Evolutionary conservation across 2,888 invertebrate genomes (phyloP).

Genomic region (Charanyca ferruginea): DNA sequence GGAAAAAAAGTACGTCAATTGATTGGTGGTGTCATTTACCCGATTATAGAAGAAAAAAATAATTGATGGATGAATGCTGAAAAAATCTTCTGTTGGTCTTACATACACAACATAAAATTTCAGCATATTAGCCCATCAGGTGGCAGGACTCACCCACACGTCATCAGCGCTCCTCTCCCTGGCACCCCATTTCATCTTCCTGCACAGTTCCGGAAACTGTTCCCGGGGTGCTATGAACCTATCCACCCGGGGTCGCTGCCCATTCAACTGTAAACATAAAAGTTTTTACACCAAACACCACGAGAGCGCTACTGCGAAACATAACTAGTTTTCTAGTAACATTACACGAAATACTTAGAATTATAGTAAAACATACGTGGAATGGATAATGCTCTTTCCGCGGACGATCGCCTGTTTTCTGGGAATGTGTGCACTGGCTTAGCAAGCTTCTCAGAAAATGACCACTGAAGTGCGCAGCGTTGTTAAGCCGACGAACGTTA

Average conservation of each 20-base stretch:
- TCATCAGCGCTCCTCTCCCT: conserved; percentile 63
- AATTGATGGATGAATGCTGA: too few species aligned
- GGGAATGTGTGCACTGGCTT: conserved; percentile 67
- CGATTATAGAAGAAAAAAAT: too few species aligned
- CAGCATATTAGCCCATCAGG: too few species aligned
- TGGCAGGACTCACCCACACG: conserved; percentile 75
- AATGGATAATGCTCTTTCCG: conserved; percentile 64
- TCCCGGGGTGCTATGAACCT: conserved; percentile 83
- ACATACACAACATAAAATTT: too few species aligned
- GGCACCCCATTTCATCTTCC: conserved; percentile 69
- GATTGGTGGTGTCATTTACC: too few species aligned
- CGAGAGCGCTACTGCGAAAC: conserved; percentile 70
- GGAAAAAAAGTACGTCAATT: too few species aligned
- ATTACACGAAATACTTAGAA: conserved; percentile 70
- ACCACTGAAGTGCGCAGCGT: conserved; percentile 66
- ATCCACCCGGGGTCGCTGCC: conserved; percentile 77
- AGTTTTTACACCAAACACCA: conserved; percentile 59
- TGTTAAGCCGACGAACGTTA: conserved; percentile 54
- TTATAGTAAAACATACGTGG: conserved; percentile 57
- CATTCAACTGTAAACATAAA: conserved; percentile 74
- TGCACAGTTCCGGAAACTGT: conserved; percentile 73
- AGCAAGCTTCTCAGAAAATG: conserved; percentile 69
- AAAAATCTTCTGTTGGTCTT: too few species aligned
- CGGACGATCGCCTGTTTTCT: conserved; percentile 71
- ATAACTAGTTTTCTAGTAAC: conserved; percentile 71